These are phyloP conservation scores for Halichoeres trimaculatus DNA, from an alignment of 2,113 vertebrate genomes.

Conservation along the genomic window DNA sequence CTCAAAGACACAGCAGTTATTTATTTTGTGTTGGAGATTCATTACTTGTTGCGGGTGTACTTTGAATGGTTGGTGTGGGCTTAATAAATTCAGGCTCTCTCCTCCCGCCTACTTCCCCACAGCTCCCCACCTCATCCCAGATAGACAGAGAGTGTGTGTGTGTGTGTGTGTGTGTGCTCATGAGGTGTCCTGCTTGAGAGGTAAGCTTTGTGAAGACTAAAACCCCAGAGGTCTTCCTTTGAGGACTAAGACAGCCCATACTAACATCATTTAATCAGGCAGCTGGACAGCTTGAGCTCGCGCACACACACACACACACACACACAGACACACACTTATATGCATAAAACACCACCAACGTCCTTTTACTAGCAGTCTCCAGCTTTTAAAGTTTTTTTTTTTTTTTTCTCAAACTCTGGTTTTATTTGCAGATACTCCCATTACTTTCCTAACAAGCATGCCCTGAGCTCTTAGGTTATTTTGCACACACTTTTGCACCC, in stretches of 20 bases:
- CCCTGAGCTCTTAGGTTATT: constrained; percentile 1
- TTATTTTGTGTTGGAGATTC: constrained; percentile 72
- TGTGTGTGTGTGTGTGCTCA: constrained; percentile 6
- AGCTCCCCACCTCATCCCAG: constrained; percentile 30
- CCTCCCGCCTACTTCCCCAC: constrained; percentile 49
- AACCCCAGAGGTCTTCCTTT: constrained; percentile 23
- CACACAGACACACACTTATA: constrained; percentile 4
- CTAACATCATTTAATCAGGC: constrained; percentile 25
- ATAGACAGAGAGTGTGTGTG: constrained; percentile 7
- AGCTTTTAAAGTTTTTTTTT: neutral
- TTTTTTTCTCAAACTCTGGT: constrained; percentile 6
- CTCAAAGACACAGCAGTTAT: constrained; percentile 62
- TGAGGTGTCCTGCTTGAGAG: constrained; percentile 16
- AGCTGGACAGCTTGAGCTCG: constrained; percentile 6
- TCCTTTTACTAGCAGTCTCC: constrained; percentile 18
- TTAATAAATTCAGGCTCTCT: constrained; percentile 73
- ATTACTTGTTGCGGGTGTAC: constrained; percentile 63
- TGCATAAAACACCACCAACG: neutral
- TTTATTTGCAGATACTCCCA: constrained; percentile 8
- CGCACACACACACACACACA: constrained; percentile 9
- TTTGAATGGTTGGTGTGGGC: constrained; percentile 62
- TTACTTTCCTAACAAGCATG: constrained; percentile 29
- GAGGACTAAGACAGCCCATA: constrained; percentile 1
- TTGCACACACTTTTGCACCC: neutral
- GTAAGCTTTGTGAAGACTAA: constrained; percentile 12